Base-by-base conservation (phyloP, 23 tunicate species). In the Pegea sp. region DNA sequence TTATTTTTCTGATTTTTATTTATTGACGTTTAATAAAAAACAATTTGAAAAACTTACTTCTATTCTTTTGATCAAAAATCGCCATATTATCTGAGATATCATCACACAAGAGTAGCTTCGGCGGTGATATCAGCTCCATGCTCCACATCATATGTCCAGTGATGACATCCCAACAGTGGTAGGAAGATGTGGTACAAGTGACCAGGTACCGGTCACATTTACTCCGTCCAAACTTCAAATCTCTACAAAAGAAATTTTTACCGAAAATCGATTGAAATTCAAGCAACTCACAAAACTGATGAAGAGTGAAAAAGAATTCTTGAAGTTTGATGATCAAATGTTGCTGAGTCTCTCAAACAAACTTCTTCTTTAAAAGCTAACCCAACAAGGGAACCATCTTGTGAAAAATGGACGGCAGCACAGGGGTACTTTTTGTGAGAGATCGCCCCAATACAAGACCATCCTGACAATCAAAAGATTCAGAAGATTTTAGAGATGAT, bases 381-480 rank as follows among this genome's bases (percentile, higher is more conserved):
- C 7, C 69, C 79, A 22, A 62, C 34, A 19, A 80, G 30, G 13
- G 93, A 71, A 19, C 93, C 93, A 42, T 80, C 93, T 65, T 80
- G 64, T 2, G 93, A 80, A 54, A 80, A 80, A 30, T 64, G 60
- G 26, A 62, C 49, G 30, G 66, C 63, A 8, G 4, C 8, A 24
- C 43, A 42, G 26, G 71, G 61, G 5, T 27, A 23, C 31, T 56
- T 44, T 2, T 70, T 52, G 53, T 71, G 61, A 1, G 93, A 48
- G 6, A 49, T 32, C 44, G 54, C 42, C 4, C 55, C 48, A 3
- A 58, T 74, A 49, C 80, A 80, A 54, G 42, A 26, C 93, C 93
- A 80, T 31, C 58, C 84, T 74, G 28, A 8, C 54, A 4, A 61
- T 31, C 22, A 18, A 24, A 24, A 7, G 58, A 43, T 8, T n/a